These are phyloP conservation scores for Danaus melanippus DNA, from an alignment of 1,140 invertebrate genomes.

Conservation along the genomic window DNA sequence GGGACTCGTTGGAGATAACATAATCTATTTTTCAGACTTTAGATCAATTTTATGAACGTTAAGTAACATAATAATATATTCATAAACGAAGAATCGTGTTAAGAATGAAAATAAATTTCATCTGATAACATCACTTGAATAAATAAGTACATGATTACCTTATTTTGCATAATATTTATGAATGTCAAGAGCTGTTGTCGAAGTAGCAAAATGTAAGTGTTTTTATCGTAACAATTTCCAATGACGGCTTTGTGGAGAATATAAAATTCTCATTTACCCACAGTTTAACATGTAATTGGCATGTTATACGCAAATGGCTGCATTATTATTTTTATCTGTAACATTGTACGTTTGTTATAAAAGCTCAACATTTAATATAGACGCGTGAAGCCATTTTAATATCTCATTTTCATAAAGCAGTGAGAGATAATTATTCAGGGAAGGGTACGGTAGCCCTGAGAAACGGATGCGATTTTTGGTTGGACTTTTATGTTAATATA, in stretches of 20 bases:
- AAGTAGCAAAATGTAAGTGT: constrained; percentile 8
- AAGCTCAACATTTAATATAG: constrained; percentile 31
- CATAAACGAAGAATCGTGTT: background rate
- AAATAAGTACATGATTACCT: constrained; percentile 11
- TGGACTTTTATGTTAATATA: constrained; percentile 56
- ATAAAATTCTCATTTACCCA: constrained; percentile 7
- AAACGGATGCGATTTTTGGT: constrained; percentile 45
- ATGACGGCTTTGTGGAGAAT: constrained; percentile 5
- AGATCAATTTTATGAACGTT: no score
- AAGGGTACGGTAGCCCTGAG: constrained; percentile 22
- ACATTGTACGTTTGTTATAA: constrained; percentile 16
- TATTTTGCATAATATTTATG: constrained; percentile 11
- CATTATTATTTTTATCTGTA: constrained; percentile 21
- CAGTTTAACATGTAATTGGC: constrained; percentile 6
- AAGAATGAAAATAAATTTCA: constrained; percentile 5
- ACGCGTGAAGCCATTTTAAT: constrained; percentile 37
- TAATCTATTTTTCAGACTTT: no score
- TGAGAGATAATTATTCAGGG: constrained; percentile 47
- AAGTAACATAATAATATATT: no score
- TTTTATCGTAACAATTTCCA: constrained; percentile 10
- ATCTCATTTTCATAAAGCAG: constrained; percentile 57
- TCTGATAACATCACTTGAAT: constrained; percentile 9
- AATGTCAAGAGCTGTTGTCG: constrained; percentile 8
- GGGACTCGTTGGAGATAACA: no score
- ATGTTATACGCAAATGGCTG: background rate